Percentiles rank a stretch among this genome's conserved stretches.
Conservation (phyloP, 2,888 invertebrate genomes). For the Alsophila aescularia region DNA sequence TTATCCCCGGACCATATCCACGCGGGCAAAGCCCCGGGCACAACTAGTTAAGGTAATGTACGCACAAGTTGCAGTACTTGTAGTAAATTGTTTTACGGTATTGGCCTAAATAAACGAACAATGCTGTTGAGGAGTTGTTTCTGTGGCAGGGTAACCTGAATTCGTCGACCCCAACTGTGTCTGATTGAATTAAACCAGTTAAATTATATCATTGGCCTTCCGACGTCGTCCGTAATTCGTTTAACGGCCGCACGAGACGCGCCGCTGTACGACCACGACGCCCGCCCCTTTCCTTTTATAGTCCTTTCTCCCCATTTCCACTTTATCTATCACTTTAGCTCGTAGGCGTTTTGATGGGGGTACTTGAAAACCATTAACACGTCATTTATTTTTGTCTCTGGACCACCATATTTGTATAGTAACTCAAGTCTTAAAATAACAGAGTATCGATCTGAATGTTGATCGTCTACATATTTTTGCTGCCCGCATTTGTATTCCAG, state of each 20-base stretch:
- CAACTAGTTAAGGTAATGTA: constrained; percentile 13
- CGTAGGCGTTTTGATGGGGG: constrained; percentile 35
- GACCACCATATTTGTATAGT: constrained; percentile 8
- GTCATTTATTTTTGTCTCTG: constrained; percentile 23
- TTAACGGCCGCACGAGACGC: constrained; percentile 65
- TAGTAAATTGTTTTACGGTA: constrained; percentile 30
- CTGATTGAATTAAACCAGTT: constrained; percentile 79
- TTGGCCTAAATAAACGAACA: constrained; percentile 58
- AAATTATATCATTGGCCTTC: constrained; percentile 79
- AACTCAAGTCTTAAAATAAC: constrained; percentile 33
- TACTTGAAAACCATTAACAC: constrained; percentile 25
- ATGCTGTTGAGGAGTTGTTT: constrained; percentile 52
- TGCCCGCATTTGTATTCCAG: constrained; percentile 54
- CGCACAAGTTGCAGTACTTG: constrained; percentile 7
- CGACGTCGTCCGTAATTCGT: constrained; percentile 73
- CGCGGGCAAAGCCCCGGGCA: no score
- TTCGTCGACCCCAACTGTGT: constrained; percentile 74
- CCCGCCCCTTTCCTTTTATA: constrained; percentile 52
- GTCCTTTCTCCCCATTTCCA: constrained; percentile 45
- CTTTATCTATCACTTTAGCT: constrained; percentile 39
- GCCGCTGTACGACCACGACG: constrained; percentile 50
- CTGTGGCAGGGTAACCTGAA: constrained; percentile 66
- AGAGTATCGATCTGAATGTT: constrained; percentile 40
- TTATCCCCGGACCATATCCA: no score
- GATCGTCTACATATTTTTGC: constrained; percentile 49